Percentiles rank a stretch among this genome's conserved stretches.
phyloP scores from a whole-genome alignment of 1,140 invertebrate genomes.

The Diachasma alloeum region DNA sequence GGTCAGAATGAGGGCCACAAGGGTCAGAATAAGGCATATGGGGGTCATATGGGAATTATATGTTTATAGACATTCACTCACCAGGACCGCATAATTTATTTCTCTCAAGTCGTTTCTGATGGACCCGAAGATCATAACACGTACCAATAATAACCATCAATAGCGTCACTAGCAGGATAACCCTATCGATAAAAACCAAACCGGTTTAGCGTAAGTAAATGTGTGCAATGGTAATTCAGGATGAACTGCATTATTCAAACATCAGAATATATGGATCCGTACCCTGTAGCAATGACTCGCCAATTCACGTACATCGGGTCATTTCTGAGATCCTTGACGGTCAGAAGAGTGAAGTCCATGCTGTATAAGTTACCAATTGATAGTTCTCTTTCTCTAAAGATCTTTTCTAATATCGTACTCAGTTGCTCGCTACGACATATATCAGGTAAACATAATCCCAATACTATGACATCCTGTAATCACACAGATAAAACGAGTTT shows the following conservation, averaged over 20 bases:
- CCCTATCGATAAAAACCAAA: background rate
- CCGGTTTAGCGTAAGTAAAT: background rate
- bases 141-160: conserved; percentile 44
- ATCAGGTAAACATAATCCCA: conserved; percentile 58
- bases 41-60: too few relatives aligned
- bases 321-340: conserved; percentile 45
- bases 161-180: conserved; percentile 28
- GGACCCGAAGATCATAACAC: conserved; percentile 46
- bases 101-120: conserved; percentile 35
- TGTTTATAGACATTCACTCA: too few relatives aligned
- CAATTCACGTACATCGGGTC: conserved; percentile 45
- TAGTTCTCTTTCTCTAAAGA: conserved; percentile 44
- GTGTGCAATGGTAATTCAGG: too few relatives aligned
- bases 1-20: too few relatives aligned
- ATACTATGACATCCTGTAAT: conserved; percentile 48
- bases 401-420: conserved; percentile 37
- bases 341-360: conserved; percentile 43
- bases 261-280: conserved; percentile 13
- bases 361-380: conserved; percentile 44
- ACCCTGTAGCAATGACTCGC: conserved; percentile 29
- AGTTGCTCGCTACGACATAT: conserved; percentile 48
- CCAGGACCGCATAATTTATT: background rate
- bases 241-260: too few relatives aligned
- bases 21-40: too few relatives aligned
- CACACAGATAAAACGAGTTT: background rate